Evolutionary conservation across 2,888 invertebrate genomes (phyloP).

Genomic region (Lacanobia oleracea): DNA sequence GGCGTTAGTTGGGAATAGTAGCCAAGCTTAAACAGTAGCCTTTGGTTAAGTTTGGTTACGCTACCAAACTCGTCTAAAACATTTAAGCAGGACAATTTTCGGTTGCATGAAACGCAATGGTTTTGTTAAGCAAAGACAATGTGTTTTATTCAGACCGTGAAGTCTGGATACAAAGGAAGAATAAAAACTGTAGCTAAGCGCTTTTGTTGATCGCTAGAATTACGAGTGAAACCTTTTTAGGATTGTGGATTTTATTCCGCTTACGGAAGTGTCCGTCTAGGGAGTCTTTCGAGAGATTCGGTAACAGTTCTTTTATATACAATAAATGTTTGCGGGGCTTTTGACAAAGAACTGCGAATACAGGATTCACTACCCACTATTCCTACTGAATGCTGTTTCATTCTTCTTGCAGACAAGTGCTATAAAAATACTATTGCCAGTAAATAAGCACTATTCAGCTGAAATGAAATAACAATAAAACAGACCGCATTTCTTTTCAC

Average conservation of each 20-base stretch:
- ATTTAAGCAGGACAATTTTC: constrained; percentile 29
- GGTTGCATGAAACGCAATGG: constrained; percentile 25
- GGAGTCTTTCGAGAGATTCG: neutral
- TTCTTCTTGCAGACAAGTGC: neutral
- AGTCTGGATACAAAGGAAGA: constrained; percentile 45
- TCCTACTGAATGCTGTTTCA: neutral
- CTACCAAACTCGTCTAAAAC: neutral
- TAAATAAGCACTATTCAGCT: neutral
- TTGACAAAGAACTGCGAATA: neutral
- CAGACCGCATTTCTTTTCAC: constrained; percentile 3
- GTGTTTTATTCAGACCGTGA: constrained; percentile 56
- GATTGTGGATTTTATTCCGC: constrained; percentile 4
- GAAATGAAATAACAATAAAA: constrained; percentile 16
- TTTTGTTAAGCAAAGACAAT: constrained; percentile 49
- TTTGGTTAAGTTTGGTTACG: neutral
- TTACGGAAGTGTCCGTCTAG: constrained; percentile 4
- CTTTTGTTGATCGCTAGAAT: constrained; percentile 35
- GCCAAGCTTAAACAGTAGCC: too few species aligned
- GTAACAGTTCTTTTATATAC: neutral
- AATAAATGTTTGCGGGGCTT: neutral
- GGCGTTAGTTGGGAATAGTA: neutral
- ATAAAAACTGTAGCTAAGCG: constrained; percentile 26
- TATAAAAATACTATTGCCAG: neutral
- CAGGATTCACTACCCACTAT: neutral
- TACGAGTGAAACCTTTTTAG: constrained; percentile 9